Evolutionary conservation across 2,888 invertebrate species (phyloP), one percentile per base, ranked within the genome.

Genomic region (Noctua janthe): DNA sequence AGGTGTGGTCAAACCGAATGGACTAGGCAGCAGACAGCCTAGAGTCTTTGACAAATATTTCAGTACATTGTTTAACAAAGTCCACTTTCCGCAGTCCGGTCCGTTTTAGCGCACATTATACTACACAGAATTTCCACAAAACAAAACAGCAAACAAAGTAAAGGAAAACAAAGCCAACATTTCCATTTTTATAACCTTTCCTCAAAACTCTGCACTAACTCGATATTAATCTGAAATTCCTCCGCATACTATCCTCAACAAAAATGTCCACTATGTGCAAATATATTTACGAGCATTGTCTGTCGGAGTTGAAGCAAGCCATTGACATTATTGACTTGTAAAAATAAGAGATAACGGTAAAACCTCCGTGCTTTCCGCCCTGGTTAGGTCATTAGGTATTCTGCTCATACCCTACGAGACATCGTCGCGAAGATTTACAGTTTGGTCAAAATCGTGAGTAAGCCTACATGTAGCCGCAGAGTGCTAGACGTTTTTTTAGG

Each of bases 321-420:
- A 83, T 81, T 88, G 88, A 89, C 85, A 70, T 86, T 87, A 83
- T 80, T 85, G 87, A 89, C 85, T 72, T 86, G 73, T 76, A 71
- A 78, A 77, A 80, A 84, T 82, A 82, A 78, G 59, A 72, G 35
- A 51, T 87, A 86, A 87, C 88, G 80, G 90, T 81, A 54, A 39
- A 79, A 29, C 29, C 39, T 69, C n/a, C 84, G 59, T 81, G 78
- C 81, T 85, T 87, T 76, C 81, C 88, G 73, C 71, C 56, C 20
- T 39, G 29, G n/a, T 54, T 29, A 35, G 23, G 54, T 70, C 74
- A 80, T 86, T 80, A 59, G 29, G 71, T 59, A 90, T 84, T 84
- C 88, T 11, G 70, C 51, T 64, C 88, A 82, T 70, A 81, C n/a
- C 39, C 47, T n/a, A 56, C 2, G 35, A 74, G 74, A 83, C 76